phyloP scores from a whole-genome alignment of 1,140 invertebrate species.

The Listronotus oregonensis region DNA sequence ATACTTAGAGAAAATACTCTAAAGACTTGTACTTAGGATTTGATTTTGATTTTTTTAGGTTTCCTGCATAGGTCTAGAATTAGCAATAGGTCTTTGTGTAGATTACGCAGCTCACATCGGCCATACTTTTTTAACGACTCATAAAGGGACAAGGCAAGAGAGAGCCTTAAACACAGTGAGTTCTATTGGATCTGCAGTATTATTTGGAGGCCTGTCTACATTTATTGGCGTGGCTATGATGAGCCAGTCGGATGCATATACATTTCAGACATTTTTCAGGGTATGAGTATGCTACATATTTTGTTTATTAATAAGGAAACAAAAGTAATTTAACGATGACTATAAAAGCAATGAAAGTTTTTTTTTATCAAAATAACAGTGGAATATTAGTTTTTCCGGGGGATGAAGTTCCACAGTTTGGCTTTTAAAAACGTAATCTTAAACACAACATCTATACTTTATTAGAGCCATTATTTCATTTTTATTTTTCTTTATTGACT shows the following conservation, averaged over 20 bases:
- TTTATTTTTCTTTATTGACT: no score
- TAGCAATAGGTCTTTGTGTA: constrained; percentile 86
- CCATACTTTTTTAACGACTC: constrained; percentile 73
- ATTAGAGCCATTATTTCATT: no score
- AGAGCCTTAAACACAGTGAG: constrained; percentile 72
- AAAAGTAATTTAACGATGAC: no score
- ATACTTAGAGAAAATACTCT: no score
- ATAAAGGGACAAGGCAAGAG: constrained; percentile 62
- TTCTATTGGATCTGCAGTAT: constrained; percentile 78
- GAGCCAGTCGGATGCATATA: constrained; percentile 75
- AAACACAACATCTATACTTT: no score
- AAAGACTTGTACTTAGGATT: no score
- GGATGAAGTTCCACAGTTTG: no score
- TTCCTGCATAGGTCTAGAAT: constrained; percentile 80
- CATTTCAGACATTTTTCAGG: constrained; percentile 81
- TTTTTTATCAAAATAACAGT: constrained; percentile 10
- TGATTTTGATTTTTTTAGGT: constrained; percentile 56
- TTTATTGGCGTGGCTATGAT: constrained; percentile 77
- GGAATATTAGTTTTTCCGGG: no score
- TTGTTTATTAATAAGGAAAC: no score
- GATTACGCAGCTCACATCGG: constrained; percentile 89
- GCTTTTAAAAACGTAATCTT: no score
- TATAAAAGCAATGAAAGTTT: constrained; percentile 14
- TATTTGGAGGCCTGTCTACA: constrained; percentile 81
- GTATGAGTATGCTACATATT: constrained; percentile 50